These are phyloP conservation scores for Hemaris fuciformis DNA, from an alignment of 2,888 invertebrate species.

Conservation along the genomic window DNA sequence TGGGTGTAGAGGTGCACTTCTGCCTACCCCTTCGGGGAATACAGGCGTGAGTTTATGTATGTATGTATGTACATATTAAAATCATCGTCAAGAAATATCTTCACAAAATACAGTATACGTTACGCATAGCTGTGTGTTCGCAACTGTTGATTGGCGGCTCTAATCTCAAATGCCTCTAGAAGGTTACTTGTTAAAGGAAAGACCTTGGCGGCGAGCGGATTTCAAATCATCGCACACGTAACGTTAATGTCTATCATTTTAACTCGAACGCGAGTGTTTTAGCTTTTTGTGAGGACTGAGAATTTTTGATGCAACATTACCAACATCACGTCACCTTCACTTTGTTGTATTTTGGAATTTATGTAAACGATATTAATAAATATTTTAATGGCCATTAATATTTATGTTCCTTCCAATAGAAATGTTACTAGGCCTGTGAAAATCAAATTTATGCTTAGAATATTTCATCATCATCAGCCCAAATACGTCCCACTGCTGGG, in stretches of 20 bases:
- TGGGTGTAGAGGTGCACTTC: no score
- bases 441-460: no score
- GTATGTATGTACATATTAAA: no score
- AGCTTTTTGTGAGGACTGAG: not conserved
- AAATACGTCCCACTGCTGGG: no score
- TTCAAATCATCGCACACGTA: constrained; percentile 43
- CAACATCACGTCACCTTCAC: not conserved
- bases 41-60: no score
- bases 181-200: constrained; percentile 42
- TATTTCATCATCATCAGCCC: no score
- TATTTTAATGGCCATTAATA: no score
- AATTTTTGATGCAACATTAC: not conserved
- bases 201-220: constrained; percentile 49
- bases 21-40: no score
- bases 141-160: constrained; percentile 47
- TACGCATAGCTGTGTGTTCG: constrained; percentile 27
- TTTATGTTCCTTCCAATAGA: no score
- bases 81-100: no score
- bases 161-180: constrained; percentile 56
- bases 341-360: not conserved
- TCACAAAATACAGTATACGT: constrained; percentile 12
- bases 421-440: no score
- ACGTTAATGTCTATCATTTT: constrained; percentile 11
- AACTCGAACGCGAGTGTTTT: not conserved
- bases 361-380: not conserved